Base-by-base conservation (phyloP, 2,888 invertebrate genomes). In the Baronia brevicornis region DNA sequence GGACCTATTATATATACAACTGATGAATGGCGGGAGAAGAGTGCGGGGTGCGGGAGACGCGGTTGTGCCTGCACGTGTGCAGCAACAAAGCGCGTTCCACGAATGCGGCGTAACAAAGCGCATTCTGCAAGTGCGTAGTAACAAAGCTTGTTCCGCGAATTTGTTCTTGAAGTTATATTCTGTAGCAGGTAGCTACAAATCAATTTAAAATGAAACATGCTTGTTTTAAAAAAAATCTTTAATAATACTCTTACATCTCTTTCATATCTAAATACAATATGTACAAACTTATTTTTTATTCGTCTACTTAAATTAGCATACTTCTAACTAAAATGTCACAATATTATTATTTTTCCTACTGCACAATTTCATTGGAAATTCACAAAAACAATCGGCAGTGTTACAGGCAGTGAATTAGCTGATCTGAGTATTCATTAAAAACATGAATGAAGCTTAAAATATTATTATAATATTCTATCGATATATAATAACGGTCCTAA, bases 261-360 rank as follows among this genome's bases (percentile, higher is more conserved):
- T 59, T 74, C 75, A 69, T 73, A 73, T 71, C 75, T 79, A 80
- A 71, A 70, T 79, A 80, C 77, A 79, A 74, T 84, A 84, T 84
- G 79, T 84, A 84, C 82, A 84, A 46, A 71, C 56, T 78, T 77
- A 25, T 38, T 34, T 27, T 30, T 30, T 39, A 43, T 38, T 41
- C 35, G 44, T 32, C 46, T 47, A 51, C 54, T 62, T 59, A 49
- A 45, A 39, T 47, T 44, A 58, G 50, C 45, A 48, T 51, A 28
- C 31, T 40, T 60, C 54, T 33, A 54, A 51, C 60, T 63, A 66
- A 36, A 54, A 58, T 62, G 65, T 71, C 66, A 63, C 63, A 57
- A 50, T 50, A 41, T 53, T 55, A 47, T 44, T 50, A 36, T 48
- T 53, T 45, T 51, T 48, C 52, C 49, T 42, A 51, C 43, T 38